phyloP scores from a whole-genome alignment of 1,140 invertebrate species.

The Drosophila subobscura region DNA sequence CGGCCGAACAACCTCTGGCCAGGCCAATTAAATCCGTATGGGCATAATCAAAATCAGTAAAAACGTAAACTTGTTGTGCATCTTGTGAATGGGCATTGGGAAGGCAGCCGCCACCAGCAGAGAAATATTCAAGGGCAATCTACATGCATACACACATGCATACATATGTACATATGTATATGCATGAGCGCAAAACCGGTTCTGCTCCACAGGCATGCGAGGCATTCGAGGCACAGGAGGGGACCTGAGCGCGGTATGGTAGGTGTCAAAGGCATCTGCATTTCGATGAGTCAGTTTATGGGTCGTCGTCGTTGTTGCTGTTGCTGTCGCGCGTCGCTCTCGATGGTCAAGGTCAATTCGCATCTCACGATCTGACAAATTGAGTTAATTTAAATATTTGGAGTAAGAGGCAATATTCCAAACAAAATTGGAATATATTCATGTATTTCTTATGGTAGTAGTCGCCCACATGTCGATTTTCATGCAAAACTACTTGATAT shows the following conservation, averaged over 20 bases:
- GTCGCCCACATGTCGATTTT: constrained; percentile 22
- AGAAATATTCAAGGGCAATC: constrained; percentile 56
- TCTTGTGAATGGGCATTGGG: constrained; percentile 50
- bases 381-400: constrained; percentile 68
- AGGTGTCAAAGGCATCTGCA: constrained; percentile 55
- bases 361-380: constrained; percentile 62
- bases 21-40: constrained; percentile 61
- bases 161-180: too few species aligned
- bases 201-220: constrained; percentile 8
- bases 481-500: constrained; percentile 5
- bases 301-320: constrained; percentile 4
- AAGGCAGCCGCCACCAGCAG: constrained; percentile 4
- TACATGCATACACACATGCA: too few species aligned
- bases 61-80: constrained; percentile 67
- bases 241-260: constrained; percentile 18
- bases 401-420: constrained; percentile 22
- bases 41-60: constrained; percentile 39
- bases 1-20: constrained; percentile 21
- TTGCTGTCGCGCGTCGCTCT: constrained; percentile 7
- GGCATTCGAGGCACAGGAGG: constrained; percentile 1
- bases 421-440: constrained; percentile 6
- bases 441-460: constrained; percentile 2
- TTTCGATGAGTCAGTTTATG: constrained; percentile 50
- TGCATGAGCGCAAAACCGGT: constrained; percentile 46
- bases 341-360: constrained; percentile 54